Base-by-base conservation (phyloP, 2,888 invertebrate species). In the Troides oblongomaculatus region DNA sequence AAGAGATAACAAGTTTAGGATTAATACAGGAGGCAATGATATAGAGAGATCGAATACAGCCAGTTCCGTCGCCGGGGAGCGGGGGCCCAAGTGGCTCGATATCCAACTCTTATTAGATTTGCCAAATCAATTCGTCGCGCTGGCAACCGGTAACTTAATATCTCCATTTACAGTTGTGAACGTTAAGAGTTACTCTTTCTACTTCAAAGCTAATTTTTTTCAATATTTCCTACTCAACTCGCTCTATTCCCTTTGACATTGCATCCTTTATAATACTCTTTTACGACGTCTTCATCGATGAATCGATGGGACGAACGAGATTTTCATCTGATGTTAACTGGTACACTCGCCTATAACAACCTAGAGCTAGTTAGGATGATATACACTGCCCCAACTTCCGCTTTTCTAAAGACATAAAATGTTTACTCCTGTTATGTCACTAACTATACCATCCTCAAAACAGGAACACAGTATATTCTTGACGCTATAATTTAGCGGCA, bases 111-210 rank as follows among this genome's bases (percentile, higher is more conserved):
- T 82, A 89, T 88, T 88, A 82, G 84, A 88, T 88, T 87, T 85
- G 83, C 75, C 82, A 81, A 86, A 89, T 87, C 87, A 87, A 88
- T 87, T 84, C 82, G 78, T 64, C 79, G 83, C 84, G 79, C 78
- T 82, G 81, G 81, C 84, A 84, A 77, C 76, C 83, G 83, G 87
- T 88, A 88, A 88, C 81, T 81, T 78, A 82, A 88, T 87, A 87
- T 84, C 82, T 78, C 84, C 81, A 84, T 86, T 39, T 86, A 85
- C 81, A 75, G 79, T 71, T 75, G 70, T 73, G 73, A 63, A 64
- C 64, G 61, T 62, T 66, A 66, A 66, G 62, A 62, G 66, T 56
- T 58, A 58, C 59, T 61, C 69, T 25, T 62, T 67, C 36, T 18
- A 39, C 62, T 62, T 46, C 53, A 36, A 17, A 43, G 60, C 57